Base-by-base conservation (phyloP, 2,888 invertebrate species). In the Ochropleura plecta region DNA sequence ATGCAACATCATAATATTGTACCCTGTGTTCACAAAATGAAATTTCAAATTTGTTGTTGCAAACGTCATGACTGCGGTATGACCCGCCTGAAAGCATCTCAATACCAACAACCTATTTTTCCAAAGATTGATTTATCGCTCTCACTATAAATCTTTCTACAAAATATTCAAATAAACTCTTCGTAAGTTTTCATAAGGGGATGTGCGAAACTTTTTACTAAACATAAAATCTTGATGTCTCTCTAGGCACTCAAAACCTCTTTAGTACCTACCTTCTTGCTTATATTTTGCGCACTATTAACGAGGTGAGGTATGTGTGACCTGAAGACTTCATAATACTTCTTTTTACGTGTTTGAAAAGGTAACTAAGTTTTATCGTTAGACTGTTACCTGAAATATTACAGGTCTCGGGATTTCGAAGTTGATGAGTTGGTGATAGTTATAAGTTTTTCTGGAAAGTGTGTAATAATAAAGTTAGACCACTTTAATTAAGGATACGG, bases 291-390 rank as follows among this genome's bases (percentile, higher is more conserved):
- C 7, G 60, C 59, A 30, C 30, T 68, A 53, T 68, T 64, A 67
- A 48, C 40, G 10, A 30, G 20, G 60, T n/a, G 42, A 60, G 46
- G 67, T 65, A 30, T 30, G 42, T 46, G 46, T 57, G 46, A 57
- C 30, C 8, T n/a, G 63, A 70, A 70, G 18, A 69, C 60, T 68
- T 74, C 14, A 71, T 71, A 72, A 70, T 74, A 75, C 71, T 75
- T 83, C 69, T 75, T 86, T 78, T 70, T 70, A 78, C 59, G 40
- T 76, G 49, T 75, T 69, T 59, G 62, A 66, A 70, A 66, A 20
- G 67, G 44, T 64, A 30, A 49, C 30, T 42, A 59, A 69, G 62
- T 85, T 85, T 75, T 67, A 69, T 71, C 49, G n/a, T 48, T 46
- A 16, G 3, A 20, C 20, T 59, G 20, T 62, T 73, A 73, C 46